Percentiles rank a stretch among this genome's conserved stretches.
Conservation (phyloP, 1,140 invertebrate genomes). For the Nephotettix cincticeps region DNA sequence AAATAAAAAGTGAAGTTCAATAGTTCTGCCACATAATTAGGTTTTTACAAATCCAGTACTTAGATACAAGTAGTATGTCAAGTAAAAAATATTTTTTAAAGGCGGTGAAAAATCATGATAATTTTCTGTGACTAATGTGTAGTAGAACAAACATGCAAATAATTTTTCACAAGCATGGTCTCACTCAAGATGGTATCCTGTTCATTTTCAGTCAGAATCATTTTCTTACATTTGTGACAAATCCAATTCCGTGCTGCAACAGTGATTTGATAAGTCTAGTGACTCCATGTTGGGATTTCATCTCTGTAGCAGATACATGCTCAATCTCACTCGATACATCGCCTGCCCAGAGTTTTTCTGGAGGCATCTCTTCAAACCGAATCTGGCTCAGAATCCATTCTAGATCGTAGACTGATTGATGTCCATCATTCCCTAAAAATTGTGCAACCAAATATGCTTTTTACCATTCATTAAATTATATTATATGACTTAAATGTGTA, state of each 20-base stretch:
- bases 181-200: not conserved
- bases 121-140: not conserved
- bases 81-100: no score
- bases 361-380: not conserved
- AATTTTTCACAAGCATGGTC: not conserved
- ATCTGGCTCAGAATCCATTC: slow-evolving; percentile 14
- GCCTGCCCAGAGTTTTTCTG: not conserved
- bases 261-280: slow-evolving; percentile 28
- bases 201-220: not conserved
- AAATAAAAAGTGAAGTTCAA: not conserved
- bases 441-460: not conserved
- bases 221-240: slow-evolving; percentile 32
- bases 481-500: not conserved
- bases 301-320: not conserved
- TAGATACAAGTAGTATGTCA: no score
- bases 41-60: not conserved
- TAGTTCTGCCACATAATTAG: not conserved
- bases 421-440: slow-evolving; percentile 32
- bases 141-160: not conserved
- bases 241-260: slow-evolving; percentile 30
- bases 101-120: no score
- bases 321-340: not conserved
- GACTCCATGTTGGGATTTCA: slow-evolving; percentile 5
- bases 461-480: not conserved
- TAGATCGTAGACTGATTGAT: slow-evolving; percentile 18